Percentiles rank a stretch among this genome's conserved stretches.
phyloP scores from a whole-genome alignment of 2,113 vertebrate species.

The Gnathonemus longibarbis region DNA sequence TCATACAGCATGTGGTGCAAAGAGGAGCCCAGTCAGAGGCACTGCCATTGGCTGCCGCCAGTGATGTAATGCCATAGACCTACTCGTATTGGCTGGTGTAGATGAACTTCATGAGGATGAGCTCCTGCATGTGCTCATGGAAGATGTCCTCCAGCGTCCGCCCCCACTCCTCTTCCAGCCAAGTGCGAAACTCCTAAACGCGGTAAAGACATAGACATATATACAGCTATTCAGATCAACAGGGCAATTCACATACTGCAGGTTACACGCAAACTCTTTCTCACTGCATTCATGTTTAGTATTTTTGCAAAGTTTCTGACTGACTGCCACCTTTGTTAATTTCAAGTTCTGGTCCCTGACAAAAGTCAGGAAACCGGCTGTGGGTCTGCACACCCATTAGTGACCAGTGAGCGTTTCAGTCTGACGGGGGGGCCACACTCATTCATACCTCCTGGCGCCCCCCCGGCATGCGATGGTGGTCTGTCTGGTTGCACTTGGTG shows the following conservation, averaged over 20 bases:
- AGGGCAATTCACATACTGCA: neutral
- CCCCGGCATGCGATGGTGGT: conserved; percentile 93
- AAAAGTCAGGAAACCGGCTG: neutral
- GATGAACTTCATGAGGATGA: conserved; percentile 99
- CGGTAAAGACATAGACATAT: neutral
- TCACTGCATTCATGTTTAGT: neutral
- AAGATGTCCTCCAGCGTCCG: conserved; percentile 79
- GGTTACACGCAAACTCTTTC: neutral
- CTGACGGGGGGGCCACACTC: neutral
- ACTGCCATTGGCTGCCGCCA: neutral
- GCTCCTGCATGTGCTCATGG: conserved; percentile 94
- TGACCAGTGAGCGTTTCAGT: neutral
- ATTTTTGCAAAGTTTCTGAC: neutral
- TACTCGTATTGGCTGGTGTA: conserved; percentile 99
- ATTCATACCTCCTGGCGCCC: conserved; percentile 85
- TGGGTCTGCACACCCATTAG: neutral
- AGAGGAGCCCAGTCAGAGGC: neutral
- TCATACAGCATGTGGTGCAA: neutral
- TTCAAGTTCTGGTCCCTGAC: neutral
- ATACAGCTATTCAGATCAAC: neutral
- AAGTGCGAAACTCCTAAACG: conserved; percentile 88
- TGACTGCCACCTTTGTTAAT: neutral
- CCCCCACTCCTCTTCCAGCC: conserved; percentile 95
- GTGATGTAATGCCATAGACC: conserved; percentile 32
- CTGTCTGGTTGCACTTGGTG: conserved; percentile 95